A percentile compares a stretch with the other conserved stretches of the same genome.
These are phyloP conservation scores for Pantelozetes paolii DNA, from an alignment of 2,888 invertebrate species.

Conservation along the genomic window DNA sequence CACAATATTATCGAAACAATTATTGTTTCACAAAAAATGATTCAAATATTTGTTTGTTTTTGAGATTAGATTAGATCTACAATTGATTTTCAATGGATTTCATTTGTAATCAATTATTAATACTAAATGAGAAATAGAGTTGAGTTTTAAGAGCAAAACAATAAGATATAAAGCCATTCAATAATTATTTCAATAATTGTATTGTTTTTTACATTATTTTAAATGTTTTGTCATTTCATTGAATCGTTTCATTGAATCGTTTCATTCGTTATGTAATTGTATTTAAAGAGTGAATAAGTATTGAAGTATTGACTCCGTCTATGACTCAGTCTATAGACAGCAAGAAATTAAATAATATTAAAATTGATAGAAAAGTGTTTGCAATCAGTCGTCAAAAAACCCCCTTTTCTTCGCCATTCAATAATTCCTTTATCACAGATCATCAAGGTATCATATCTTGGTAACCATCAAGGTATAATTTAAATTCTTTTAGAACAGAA, in stretches of 20 bases:
- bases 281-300: slow-evolving; percentile 21
- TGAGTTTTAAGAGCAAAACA: neutral
- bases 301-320: no score
- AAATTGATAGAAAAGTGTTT: slow-evolving; percentile 18
- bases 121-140: neutral
- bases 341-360: neutral
- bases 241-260: neutral
- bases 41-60: slow-evolving; percentile 1
- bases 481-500: slow-evolving; percentile 26
- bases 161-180: slow-evolving; percentile 20
- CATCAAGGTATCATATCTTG: no score
- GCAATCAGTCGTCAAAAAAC: neutral
- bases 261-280: neutral
- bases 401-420: slow-evolving; percentile 7
- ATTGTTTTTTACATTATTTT: no score
- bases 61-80: slow-evolving; percentile 31
- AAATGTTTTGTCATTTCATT: no score
- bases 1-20: slow-evolving; percentile 34
- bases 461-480: no score
- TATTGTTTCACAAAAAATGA: slow-evolving; percentile 7
- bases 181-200: neutral
- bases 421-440: slow-evolving; percentile 29
- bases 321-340: slow-evolving; percentile 21
- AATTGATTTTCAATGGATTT: slow-evolving; percentile 20
- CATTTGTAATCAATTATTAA: neutral